These are phyloP conservation scores for Callyntrura sp. DNA, from an alignment of 2,888 invertebrate genomes.

Conservation along the genomic window DNA sequence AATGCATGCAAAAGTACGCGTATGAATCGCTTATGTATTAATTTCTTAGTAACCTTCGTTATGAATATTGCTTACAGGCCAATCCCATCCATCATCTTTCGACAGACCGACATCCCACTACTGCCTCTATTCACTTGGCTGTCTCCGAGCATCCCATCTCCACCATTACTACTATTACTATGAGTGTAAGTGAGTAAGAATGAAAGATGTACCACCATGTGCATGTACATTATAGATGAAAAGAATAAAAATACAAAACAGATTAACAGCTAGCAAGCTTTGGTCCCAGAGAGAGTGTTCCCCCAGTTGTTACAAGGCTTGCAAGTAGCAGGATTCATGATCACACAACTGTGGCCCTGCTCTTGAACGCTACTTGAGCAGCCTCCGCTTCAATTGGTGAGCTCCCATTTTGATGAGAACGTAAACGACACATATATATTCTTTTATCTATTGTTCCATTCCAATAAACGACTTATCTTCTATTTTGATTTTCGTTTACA, in stretches of 20 bases:
- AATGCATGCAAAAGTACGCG: background rate
- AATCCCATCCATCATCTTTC: slow-evolving; percentile 75
- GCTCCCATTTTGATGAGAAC: background rate
- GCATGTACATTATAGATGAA: slow-evolving; percentile 52
- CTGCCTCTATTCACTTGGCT: slow-evolving; percentile 38
- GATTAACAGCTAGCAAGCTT: slow-evolving; percentile 12
- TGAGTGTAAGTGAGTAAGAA: background rate
- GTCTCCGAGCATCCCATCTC: slow-evolving; percentile 5
- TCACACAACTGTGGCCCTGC: slow-evolving; percentile 50
- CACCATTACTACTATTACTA: background rate
- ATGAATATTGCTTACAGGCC: slow-evolving; percentile 73
- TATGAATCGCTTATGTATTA: background rate
- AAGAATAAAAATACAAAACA: slow-evolving; percentile 57
- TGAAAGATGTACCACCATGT: slow-evolving; percentile 54
- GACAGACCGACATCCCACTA: slow-evolving; percentile 74
- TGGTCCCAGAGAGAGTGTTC: slow-evolving; percentile 6
- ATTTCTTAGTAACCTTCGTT: slow-evolving; percentile 42
- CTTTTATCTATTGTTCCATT: background rate
- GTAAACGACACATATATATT: background rate
- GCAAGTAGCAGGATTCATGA: slow-evolving; percentile 26
- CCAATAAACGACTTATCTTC: background rate
- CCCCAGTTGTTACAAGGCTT: background rate
- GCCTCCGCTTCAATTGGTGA: slow-evolving; percentile 32
- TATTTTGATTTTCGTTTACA: too few relatives aligned
- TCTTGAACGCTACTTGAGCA: slow-evolving; percentile 61